These are phyloP conservation scores for Hylomyscus alleni DNA, from an alignment of 2,797 vertebrate species.

Conservation along the genomic window DNA sequence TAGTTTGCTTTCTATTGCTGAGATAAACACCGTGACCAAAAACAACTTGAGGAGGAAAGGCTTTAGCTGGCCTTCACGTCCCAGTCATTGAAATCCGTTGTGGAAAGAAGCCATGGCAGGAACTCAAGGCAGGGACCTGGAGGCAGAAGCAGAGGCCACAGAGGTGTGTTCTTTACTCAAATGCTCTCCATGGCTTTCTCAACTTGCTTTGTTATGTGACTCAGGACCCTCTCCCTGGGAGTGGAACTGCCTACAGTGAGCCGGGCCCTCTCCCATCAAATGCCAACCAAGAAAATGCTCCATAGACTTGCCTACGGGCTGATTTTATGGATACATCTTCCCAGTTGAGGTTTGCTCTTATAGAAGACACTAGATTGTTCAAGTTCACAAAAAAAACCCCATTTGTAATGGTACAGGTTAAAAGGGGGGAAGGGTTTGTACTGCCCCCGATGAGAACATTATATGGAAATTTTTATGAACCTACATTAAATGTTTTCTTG, in stretches of 20 bases:
- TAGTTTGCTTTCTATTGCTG: neutral
- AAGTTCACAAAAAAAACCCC: neutral
- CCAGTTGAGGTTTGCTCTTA: neutral
- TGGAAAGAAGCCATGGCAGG: neutral
- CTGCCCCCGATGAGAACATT: neutral
- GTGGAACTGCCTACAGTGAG: neutral
- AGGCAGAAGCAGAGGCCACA: neutral
- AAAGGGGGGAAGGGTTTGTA: neutral
- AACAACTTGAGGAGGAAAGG: neutral
- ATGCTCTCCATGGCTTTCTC: neutral
- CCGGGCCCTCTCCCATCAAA: neutral
- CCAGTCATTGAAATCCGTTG: neutral
- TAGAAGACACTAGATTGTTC: neutral
- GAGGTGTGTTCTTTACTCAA: neutral
- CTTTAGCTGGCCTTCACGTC: neutral
- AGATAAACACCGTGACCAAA: neutral
- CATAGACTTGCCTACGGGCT: neutral
- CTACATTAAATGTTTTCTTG: neutral
- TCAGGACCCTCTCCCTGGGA: neutral
- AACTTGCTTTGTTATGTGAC: neutral
- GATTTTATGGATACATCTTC: neutral
- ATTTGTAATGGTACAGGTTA: neutral
- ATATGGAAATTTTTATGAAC: neutral
- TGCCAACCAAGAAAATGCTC: neutral
- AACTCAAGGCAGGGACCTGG: neutral